Evolutionary conservation across 2,113 vertebrate species (phyloP).

Genomic region (Pygoscelis adeliae): DNA sequence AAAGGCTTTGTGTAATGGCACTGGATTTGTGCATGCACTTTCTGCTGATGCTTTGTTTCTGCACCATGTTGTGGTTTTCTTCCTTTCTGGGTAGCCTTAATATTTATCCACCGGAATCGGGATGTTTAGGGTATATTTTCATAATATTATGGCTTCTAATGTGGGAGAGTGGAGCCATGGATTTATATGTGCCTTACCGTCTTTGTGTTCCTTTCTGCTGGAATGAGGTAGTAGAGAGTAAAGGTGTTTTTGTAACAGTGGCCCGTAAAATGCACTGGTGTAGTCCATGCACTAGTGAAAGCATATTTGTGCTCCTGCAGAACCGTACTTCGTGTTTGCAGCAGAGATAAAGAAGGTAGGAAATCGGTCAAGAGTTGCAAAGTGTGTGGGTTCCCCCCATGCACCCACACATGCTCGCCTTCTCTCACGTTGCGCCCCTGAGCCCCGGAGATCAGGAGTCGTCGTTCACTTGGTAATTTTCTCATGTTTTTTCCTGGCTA

Average conservation of each 20-base stretch:
- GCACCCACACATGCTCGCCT: not conserved
- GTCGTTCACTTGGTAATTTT: not conserved
- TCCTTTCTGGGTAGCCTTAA: not conserved
- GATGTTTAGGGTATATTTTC: not conserved
- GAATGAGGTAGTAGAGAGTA: too few relatives aligned
- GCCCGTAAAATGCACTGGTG: not conserved
- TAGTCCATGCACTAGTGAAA: not conserved
- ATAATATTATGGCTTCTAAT: not conserved
- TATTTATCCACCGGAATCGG: accelerated
- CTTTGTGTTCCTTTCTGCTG: not conserved
- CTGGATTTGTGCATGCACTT: not conserved
- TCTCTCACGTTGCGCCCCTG: not conserved
- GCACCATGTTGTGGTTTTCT: not conserved
- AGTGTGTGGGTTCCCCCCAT: not conserved
- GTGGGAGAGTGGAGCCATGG: accelerated
- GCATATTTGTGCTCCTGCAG: not conserved
- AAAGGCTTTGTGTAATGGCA: not conserved
- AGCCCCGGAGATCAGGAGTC: not conserved
- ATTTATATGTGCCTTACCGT: accelerated
- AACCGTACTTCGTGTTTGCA: accelerated
- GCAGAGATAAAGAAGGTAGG: not conserved
- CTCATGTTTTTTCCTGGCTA: not conserved
- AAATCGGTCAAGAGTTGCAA: not conserved
- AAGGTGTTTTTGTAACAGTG: not conserved
- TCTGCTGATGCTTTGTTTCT: not conserved